Evolutionary conservation across 2,113 vertebrate genomes (phyloP), one percentile per base, ranked within the genome.

Genomic region (Podilymbus podiceps): DNA sequence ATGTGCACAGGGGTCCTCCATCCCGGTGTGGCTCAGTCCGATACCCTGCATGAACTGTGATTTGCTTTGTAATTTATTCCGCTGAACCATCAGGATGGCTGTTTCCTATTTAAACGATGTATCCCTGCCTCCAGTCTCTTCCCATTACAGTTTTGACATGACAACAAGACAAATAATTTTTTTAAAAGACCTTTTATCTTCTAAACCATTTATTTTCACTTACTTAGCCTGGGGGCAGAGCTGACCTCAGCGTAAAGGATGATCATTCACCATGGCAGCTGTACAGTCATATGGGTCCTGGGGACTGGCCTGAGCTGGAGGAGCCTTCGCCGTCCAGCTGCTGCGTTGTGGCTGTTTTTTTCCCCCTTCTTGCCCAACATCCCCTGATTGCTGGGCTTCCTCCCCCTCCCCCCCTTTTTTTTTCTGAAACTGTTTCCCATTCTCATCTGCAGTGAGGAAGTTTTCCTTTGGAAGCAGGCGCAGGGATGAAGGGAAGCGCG

Each of bases 201-300:
- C 97, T 90, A 86, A 96, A 95, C 96, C 98, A 98, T 98, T 98
- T 98, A 98, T 98, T 98, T 98, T 97, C 98, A 90, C 94, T 95
- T 95, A 96, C 88, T 92, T 94, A 83, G 97, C 98, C 98, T 42
- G 59, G 42, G 97, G 98, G 97, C 97, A 98, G 97, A 91, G 89
- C 96, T 98, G 98, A 98, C 98, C 98, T 97, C 97, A 35, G 90
- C 22, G 68, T 15, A 60, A 12, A 84, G 90, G 89, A 85, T 49
- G 97, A 96, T 98, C 97, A 89, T 22, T 96, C 49, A 94, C 95
- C 86, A 11, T 91, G 97, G 97, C 98, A 98, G 98, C 98, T 98
- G 98, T 97, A 82, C 68, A 42, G 23, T 94, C 94, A 83, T 66
- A 83, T 71, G 96, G 86, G 96, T 96, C 96, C 97, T 92, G 86